Evolutionary conservation across 2,113 vertebrate species (phyloP).

Genomic region (Alethe castanea): DNA sequence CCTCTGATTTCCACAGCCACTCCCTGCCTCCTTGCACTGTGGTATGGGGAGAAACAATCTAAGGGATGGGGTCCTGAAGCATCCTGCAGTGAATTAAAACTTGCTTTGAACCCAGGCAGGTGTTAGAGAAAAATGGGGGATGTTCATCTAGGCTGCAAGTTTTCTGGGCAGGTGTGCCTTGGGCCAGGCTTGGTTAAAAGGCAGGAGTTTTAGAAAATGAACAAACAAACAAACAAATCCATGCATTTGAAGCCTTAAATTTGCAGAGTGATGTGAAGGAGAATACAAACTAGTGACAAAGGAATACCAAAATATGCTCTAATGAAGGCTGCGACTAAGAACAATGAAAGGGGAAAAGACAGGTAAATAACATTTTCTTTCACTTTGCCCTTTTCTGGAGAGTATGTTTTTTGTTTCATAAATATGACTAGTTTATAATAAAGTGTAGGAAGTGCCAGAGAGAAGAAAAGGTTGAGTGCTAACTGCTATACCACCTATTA

Average conservation of each 20-base stretch:
- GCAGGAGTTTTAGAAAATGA: background rate
- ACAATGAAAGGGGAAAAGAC: background rate
- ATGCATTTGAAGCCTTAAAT: background rate
- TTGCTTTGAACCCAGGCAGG: background rate
- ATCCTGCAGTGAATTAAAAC: background rate
- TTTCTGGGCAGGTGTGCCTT: background rate
- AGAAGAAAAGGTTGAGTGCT: background rate
- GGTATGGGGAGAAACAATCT: background rate
- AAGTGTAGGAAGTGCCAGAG: background rate
- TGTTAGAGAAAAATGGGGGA: background rate
- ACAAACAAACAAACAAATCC: background rate
- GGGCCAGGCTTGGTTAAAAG: background rate
- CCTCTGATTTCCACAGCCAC: background rate
- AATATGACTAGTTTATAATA: background rate
- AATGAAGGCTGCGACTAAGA: background rate
- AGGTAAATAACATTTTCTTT: background rate
- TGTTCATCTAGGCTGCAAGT: background rate
- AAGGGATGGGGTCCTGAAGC: background rate
- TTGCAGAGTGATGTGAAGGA: background rate
- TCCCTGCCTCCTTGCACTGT: background rate
- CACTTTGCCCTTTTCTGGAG: background rate
- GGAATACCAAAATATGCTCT: background rate
- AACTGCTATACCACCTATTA: background rate
- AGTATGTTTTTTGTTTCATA: background rate
- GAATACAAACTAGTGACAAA: background rate